Percentiles rank a stretch among this genome's conserved stretches.
phyloP scores from a whole-genome alignment of 1,140 invertebrate genomes.

The Stegodyphus dumicola region DNA sequence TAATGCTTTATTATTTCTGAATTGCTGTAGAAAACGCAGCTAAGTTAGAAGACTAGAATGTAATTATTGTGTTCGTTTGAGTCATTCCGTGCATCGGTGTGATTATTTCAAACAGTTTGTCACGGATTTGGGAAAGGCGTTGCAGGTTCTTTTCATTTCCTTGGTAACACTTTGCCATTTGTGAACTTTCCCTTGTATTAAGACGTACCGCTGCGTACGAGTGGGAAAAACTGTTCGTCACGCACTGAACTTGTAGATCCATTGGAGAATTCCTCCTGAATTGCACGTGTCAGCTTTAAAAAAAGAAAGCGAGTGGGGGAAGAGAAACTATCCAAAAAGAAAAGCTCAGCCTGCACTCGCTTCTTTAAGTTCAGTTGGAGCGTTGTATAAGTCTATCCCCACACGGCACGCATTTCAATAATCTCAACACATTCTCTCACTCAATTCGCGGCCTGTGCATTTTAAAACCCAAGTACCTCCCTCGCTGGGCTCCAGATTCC shows the following conservation, averaged over 20 bases:
- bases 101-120: too few relatives aligned
- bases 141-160: too few relatives aligned
- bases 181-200: constrained; percentile 33
- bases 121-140: too few relatives aligned
- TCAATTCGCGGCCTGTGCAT: constrained; percentile 52
- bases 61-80: too few relatives aligned
- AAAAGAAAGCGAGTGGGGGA: constrained; percentile 13
- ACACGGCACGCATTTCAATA: constrained; percentile 57
- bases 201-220: constrained; percentile 43
- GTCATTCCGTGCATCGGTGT: too few relatives aligned
- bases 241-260: constrained; percentile 55
- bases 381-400: constrained; percentile 46
- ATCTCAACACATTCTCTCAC: constrained; percentile 58
- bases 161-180: constrained; percentile 21
- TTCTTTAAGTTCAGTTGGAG: constrained; percentile 51
- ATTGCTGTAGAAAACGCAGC: too few relatives aligned
- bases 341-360: constrained; percentile 29
- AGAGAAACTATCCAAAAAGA: constrained; percentile 29
- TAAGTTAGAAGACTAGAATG: too few relatives aligned
- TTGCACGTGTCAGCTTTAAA: constrained; percentile 48
- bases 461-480: constrained; percentile 39
- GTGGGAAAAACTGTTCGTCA: constrained; percentile 53
- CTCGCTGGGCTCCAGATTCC: constrained; percentile 6
- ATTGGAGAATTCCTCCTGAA: constrained; percentile 52
- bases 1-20: too few relatives aligned